phyloP scores from a whole-genome alignment of 2,888 invertebrate genomes.

The Homarus gammarus region DNA sequence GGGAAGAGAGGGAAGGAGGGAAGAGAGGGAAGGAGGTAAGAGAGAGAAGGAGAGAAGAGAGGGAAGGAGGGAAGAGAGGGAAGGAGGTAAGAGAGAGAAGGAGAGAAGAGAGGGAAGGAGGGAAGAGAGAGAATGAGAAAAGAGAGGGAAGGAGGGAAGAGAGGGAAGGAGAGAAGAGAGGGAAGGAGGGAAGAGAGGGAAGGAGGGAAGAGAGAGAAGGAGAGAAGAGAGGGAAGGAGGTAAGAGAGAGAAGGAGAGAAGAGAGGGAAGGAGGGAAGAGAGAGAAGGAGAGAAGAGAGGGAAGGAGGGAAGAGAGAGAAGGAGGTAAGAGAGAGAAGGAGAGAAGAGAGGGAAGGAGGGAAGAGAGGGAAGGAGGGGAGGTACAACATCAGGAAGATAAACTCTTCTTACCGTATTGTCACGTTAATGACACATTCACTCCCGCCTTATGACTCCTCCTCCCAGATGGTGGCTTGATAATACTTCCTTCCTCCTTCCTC shows the following conservation, averaged over 20 bases:
- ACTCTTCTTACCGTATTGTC: too few species aligned
- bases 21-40: background rate
- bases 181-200: constrained; percentile 43
- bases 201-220: constrained; percentile 9
- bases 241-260: background rate
- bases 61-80: background rate
- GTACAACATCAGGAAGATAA: too few species aligned
- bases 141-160: background rate
- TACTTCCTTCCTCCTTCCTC: too few species aligned
- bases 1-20: background rate
- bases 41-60: background rate
- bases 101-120: background rate
- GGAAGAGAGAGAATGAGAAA: background rate
- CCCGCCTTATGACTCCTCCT: too few species aligned
- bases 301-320: background rate
- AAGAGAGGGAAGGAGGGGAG: too few species aligned
- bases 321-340: background rate
- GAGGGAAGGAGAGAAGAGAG: constrained; percentile 45
- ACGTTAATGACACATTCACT: too few species aligned
- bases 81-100: background rate
- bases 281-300: background rate
- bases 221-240: background rate
- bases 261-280: too few species aligned
- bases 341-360: constrained; percentile 17
- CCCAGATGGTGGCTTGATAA: too few species aligned